phyloP scores from a whole-genome alignment of 2,888 invertebrate species.

The Diadegma fenestrale region DNA sequence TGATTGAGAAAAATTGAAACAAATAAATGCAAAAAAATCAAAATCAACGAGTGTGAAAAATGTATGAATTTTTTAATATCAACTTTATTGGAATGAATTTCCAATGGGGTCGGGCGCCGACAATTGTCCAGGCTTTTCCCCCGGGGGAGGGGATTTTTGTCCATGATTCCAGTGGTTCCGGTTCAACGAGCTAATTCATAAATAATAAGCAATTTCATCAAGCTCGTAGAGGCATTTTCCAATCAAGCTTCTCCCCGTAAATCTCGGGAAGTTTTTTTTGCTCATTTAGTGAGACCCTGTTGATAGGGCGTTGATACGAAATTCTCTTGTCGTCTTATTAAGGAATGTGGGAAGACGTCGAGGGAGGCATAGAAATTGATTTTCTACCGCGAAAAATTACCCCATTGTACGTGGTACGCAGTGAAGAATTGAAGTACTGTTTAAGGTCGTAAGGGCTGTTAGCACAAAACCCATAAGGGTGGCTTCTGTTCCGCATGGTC shows the following conservation, averaged over 20 bases:
- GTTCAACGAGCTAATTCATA: neutral
- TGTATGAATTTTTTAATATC: too few relatives aligned
- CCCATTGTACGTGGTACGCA: neutral
- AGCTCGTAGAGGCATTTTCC: neutral
- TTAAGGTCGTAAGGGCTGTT: conserved; percentile 53
- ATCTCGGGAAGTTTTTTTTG: neutral
- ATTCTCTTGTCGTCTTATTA: neutral
- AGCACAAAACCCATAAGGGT: conserved; percentile 53
- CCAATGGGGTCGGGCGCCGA: too few relatives aligned
- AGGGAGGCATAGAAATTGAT: neutral
- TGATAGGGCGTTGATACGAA: neutral
- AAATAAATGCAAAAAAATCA: too few relatives aligned
- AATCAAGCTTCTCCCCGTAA: neutral
- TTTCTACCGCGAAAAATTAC: neutral
- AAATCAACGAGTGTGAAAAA: too few relatives aligned
- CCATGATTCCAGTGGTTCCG: neutral
- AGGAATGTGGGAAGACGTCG: neutral
- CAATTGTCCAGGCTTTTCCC: too few relatives aligned
- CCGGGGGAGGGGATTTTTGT: too few relatives aligned
- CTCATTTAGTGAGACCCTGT: neutral
- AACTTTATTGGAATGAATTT: too few relatives aligned
- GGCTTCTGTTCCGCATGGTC: conserved; percentile 18
- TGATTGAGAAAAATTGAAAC: too few relatives aligned
- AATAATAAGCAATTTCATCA: neutral
- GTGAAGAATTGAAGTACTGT: conserved; percentile 12